Conservation (phyloP, 2,797 vertebrate genomes). For the Pseudomugil gertrudae region DNA sequence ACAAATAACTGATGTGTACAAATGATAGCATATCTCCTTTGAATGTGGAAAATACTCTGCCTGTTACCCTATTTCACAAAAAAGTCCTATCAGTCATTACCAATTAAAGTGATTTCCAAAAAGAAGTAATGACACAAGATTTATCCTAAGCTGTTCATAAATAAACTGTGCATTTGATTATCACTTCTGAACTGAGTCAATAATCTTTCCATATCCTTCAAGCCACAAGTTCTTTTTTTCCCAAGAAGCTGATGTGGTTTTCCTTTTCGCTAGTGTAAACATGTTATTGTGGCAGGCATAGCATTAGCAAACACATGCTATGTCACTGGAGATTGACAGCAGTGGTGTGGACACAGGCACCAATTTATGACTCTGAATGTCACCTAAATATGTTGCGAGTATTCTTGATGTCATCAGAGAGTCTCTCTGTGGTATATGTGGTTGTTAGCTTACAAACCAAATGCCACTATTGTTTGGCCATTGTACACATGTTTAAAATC, state of each 20-base stretch:
- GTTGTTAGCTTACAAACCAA: conserved; percentile 24
- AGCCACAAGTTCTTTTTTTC: conserved; percentile 8
- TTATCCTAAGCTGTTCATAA: neutral
- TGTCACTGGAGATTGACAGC: conserved; percentile 50
- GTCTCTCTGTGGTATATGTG: conserved; percentile 31
- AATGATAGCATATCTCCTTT: neutral
- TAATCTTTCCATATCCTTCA: neutral
- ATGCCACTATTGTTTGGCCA: conserved; percentile 33
- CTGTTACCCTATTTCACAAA: neutral
- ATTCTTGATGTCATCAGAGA: conserved; percentile 39
- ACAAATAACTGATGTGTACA: neutral
- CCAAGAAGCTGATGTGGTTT: conserved; percentile 11
- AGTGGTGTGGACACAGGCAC: conserved; percentile 50
- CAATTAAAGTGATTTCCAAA: neutral
- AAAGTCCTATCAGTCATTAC: neutral
- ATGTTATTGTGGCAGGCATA: conserved; percentile 46
- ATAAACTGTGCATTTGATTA: neutral
- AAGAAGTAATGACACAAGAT: neutral
- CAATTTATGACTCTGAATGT: conserved; percentile 45
- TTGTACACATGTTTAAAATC: conserved; percentile 22
- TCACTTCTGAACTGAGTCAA: neutral
- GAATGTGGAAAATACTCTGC: neutral
- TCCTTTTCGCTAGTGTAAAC: conserved; percentile 40
- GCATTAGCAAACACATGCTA: conserved; percentile 41
- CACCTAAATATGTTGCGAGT: conserved; percentile 56